Conservation (phyloP, 2,888 invertebrate genomes). For the Papilio protenor region DNA sequence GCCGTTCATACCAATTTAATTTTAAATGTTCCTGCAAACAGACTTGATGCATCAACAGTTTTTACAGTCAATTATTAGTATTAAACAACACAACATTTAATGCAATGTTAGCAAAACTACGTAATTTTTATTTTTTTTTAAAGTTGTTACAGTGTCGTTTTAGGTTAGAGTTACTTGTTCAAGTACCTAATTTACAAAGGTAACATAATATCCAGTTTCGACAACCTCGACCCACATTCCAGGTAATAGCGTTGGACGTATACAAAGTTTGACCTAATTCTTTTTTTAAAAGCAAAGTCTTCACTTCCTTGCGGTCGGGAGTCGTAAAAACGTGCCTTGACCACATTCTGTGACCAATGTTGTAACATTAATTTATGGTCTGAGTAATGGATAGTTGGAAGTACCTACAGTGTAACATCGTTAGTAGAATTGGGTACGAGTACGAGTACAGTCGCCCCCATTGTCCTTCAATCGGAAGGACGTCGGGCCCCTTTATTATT, state of each 20-base stretch:
- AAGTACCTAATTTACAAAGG: slow-evolving; percentile 7
- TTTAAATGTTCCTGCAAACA: neutral
- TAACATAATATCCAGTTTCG: slow-evolving; percentile 19
- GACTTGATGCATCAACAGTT: too few species aligned
- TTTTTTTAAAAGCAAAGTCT: slow-evolving; percentile 13
- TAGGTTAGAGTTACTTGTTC: neutral
- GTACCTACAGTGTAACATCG: slow-evolving; percentile 56
- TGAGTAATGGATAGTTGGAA: slow-evolving; percentile 57
- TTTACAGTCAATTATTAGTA: too few species aligned
- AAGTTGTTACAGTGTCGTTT: neutral
- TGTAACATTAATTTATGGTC: slow-evolving; percentile 69
- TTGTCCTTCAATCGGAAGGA: slow-evolving; percentile 76
- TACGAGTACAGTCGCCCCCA: slow-evolving; percentile 56
- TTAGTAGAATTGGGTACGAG: slow-evolving; percentile 55
- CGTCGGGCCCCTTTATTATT: slow-evolving; percentile 60
- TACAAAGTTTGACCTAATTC: slow-evolving; percentile 35
- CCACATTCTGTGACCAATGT: slow-evolving; percentile 60
- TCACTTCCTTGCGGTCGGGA: slow-evolving; percentile 55
- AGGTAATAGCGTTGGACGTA: slow-evolving; percentile 9
- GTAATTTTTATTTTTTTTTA: neutral
- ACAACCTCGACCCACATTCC: slow-evolving; percentile 23
- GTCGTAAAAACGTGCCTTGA: slow-evolving; percentile 62
- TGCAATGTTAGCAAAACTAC: too few species aligned
- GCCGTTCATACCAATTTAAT: too few species aligned
- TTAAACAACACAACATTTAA: too few species aligned